These are phyloP conservation scores for Gymnothorax javanicus DNA, from an alignment of 2,797 vertebrate species.

Conservation along the genomic window DNA sequence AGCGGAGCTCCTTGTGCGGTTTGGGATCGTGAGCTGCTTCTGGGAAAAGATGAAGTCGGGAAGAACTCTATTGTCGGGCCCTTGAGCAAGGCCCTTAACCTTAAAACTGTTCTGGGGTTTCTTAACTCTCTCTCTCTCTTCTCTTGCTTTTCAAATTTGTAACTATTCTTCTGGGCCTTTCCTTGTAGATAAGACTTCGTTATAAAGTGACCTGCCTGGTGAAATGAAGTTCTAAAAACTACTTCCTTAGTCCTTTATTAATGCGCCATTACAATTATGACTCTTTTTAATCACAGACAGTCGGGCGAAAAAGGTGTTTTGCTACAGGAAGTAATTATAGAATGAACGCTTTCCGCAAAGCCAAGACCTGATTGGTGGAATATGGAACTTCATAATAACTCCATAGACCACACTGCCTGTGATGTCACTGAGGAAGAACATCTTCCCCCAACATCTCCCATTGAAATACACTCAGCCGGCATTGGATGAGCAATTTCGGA, in stretches of 20 bases:
- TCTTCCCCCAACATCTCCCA: conserved; percentile 61
- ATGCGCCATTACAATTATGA: not conserved
- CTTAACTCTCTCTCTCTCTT: no score
- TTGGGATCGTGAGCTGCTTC: no score
- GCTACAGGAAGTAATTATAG: not conserved
- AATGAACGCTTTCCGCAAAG: not conserved
- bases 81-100: no score
- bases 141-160: no score
- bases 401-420: conserved; percentile 40
- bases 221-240: not conserved
- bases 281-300: not conserved
- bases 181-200: no score
- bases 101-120: no score
- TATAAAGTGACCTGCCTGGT: no score
- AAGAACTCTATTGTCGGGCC: no score
- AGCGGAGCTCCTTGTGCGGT: no score
- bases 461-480: conserved; percentile 41
- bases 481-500: conserved; percentile 21
- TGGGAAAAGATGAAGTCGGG: no score
- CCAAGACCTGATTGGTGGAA: not conserved
- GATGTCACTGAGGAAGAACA: conserved; percentile 40
- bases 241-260: not conserved
- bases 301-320: not conserved
- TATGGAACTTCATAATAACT: conserved; percentile 49
- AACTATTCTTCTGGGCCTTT: no score